Evolutionary conservation across 2,797 vertebrate species (phyloP).

Genomic region (Hippoglossus hippoglossus): DNA sequence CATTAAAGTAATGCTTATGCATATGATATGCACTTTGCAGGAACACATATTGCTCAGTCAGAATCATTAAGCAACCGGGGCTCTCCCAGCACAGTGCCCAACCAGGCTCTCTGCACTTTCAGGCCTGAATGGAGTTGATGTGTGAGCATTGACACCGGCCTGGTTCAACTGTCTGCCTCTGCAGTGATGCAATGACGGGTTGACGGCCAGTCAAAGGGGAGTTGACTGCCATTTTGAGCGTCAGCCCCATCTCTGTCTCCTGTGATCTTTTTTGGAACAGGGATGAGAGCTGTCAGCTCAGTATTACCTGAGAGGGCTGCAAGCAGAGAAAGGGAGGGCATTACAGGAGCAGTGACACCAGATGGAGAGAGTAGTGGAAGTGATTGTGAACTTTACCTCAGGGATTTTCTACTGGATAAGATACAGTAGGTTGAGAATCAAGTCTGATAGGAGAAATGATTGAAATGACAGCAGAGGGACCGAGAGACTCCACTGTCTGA

Average conservation of each 20-base stretch:
- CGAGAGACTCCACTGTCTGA: constrained; percentile 15
- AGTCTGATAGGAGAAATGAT: constrained; percentile 26
- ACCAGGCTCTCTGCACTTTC: background rate
- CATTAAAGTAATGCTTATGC: too few species aligned
- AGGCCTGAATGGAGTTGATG: constrained; percentile 18
- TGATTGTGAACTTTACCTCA: constrained; percentile 25
- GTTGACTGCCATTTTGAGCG: constrained; percentile 4
- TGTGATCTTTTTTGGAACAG: constrained; percentile 22
- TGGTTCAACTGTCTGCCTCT: constrained; percentile 3
- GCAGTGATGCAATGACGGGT: constrained; percentile 10
- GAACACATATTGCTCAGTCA: too few species aligned
- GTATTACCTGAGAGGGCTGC: constrained; percentile 30
- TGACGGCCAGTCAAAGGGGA: constrained; percentile 35
- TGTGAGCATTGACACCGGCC: constrained; percentile 6
- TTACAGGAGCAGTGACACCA: background rate
- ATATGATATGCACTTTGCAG: too few species aligned
- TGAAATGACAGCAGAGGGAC: constrained; percentile 31
- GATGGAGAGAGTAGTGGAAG: constrained; percentile 6
- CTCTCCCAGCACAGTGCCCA: background rate
- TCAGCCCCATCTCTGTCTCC: constrained; percentile 16
- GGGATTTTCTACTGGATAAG: constrained; percentile 29
- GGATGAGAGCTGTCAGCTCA: constrained; percentile 31
- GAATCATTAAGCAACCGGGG: too few species aligned
- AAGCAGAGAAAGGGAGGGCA: background rate
- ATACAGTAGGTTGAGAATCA: constrained; percentile 7